Evolutionary conservation across 2,888 invertebrate species (phyloP), one percentile per base, ranked within the genome.

Genomic region (Invenusta paracnida): DNA sequence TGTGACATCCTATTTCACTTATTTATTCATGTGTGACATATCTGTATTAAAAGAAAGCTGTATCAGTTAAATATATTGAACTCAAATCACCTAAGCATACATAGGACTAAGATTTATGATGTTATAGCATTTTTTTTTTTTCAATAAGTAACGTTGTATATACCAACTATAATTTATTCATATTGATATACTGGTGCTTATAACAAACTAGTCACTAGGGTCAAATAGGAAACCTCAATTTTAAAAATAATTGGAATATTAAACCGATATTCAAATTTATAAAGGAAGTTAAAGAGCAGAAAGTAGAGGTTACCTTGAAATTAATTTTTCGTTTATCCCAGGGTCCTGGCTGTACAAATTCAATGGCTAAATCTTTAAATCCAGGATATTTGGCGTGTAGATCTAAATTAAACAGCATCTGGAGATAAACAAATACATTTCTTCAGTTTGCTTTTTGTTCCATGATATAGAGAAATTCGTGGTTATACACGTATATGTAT

Each of bases 251-350:
- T n/a, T n/a, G n/a, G n/a, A n/a, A n/a, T n/a, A n/a, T n/a, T n/a
- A n/a, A n/a, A n/a, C n/a, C n/a, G n/a, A n/a, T n/a, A n/a, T n/a
- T n/a, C n/a, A n/a, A n/a, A n/a, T n/a, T n/a, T n/a, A n/a, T n/a
- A n/a, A n/a, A n/a, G n/a, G n/a, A n/a, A n/a, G n/a, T n/a, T n/a
- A n/a, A n/a, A n/a, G n/a, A n/a, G n/a, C n/a, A n/a, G n/a, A n/a
- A 94, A 89, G 92, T 82, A 25, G 5, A 2, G 73, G 25, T 5
- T 73, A 73, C 73, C 25, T 73, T 73, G 23, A 23, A 67, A 17
- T n/a, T 13, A 23, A 27, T 5, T 25, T 67, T 27, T 81, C 67
- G 66, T 27, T 66, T 67, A 29, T 84, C 67, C 28, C 25, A 73
- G 73, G 28, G 28, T 5, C n/a, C 2, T 1, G 29, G 25, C 27